Base-by-base conservation (phyloP, 1,140 invertebrate species). In the Euwallacea similis region DNA sequence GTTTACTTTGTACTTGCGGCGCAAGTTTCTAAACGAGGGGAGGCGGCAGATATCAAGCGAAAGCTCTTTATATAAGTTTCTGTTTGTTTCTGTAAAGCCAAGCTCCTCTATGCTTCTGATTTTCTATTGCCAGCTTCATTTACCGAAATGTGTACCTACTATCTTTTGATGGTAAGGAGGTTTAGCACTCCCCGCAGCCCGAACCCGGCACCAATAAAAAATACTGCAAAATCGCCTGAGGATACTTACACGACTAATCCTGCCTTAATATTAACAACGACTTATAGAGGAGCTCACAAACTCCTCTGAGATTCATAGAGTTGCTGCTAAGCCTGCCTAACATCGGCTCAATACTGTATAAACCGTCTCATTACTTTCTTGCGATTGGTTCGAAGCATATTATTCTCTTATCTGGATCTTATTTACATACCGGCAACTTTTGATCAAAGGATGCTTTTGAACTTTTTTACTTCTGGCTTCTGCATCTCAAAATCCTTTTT, bases 81-180 rank as follows among this genome's bases (percentile, higher is more conserved):
- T 80, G 77, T 80, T 80, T 80, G 79, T 80, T 79, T 80, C 79
- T 80, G 77, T 79, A 77, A 77, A 71, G 78, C 77, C 75, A 80
- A 80, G 78, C 77, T 77, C 79, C 77, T 76, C 76, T 73, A 76
- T 78, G 77, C 78, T 79, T 80, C 79, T 80, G 79, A 80, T 78
- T 80, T 79, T 79, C 77, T 78, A 79, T 79, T 78, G 74, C 75
- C 76, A 75, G 77, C 77, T 79, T 76, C 77, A 77, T 78, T 77
- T 79, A 73, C 77, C 78, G 77, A 79, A 80, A 79, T 78, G 77
- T 79, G n/a, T 62, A 55, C 53, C 60, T 56, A 56, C 64, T 54
- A 41, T 53, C 21, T 61, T 41, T 61, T 41, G 42, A 42, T 16
- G 11, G 7, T 58, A 58, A 16, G 16, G 11, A 58, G 10, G 21